Evolutionary conservation across 2,888 invertebrate genomes (phyloP).

Genomic region (Hyalella azteca): DNA sequence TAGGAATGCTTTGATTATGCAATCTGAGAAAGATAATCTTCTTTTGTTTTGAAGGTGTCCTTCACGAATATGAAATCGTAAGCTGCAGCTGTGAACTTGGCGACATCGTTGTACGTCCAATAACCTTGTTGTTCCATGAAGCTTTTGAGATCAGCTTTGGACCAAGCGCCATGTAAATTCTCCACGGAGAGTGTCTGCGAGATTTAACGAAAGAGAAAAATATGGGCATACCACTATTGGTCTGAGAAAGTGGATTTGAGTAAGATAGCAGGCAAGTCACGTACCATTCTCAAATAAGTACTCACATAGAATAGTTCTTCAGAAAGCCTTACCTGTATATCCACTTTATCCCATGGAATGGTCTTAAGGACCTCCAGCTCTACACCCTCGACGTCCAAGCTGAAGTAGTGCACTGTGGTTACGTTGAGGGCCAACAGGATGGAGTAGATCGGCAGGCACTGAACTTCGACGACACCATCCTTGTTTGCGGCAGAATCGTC

Average conservation of each 20-base stretch:
- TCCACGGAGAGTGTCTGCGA: conserved; percentile 63
- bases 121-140: conserved; percentile 65
- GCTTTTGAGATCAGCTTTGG: conserved; percentile 62
- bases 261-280: background rate
- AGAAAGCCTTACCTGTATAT: conserved; percentile 63
- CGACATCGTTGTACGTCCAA: conserved; percentile 63
- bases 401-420: conserved; percentile 67
- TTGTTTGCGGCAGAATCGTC: background rate
- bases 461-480: conserved; percentile 61
- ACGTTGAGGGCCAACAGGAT: conserved; percentile 65
- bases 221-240: background rate
- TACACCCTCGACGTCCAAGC: conserved; percentile 68
- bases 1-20: too few relatives aligned
- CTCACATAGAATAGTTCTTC: background rate
- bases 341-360: conserved; percentile 66
- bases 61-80: conserved; percentile 67
- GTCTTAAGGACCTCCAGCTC: conserved; percentile 67
- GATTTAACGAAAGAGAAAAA: conserved; percentile 2
- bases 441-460: conserved; percentile 67
- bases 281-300: background rate
- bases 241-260: background rate
- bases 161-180: conserved; percentile 64
- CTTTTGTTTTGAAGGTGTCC: conserved; percentile 56
- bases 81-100: conserved; percentile 64
- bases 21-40: too few relatives aligned